Conservation (phyloP, 2,888 invertebrate genomes). For the Apodemia duryi region DNA sequence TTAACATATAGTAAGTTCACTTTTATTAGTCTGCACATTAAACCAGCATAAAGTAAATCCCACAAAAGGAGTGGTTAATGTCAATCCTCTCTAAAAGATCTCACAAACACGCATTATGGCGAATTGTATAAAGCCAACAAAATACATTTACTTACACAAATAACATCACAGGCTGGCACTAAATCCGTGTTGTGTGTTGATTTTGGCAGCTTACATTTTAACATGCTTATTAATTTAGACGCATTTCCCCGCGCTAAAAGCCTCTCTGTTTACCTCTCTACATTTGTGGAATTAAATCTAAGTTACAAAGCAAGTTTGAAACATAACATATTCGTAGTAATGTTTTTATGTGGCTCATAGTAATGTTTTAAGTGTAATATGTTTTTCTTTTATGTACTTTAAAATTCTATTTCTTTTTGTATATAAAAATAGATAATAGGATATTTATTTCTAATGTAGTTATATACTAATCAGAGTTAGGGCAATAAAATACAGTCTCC, state of each 20-base stretch:
- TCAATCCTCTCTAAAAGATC: conserved; percentile 13
- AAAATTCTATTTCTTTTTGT: no score
- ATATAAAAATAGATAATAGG: no score
- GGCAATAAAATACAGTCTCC: no score
- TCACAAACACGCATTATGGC: conserved; percentile 5
- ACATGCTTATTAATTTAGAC: conserved; percentile 38
- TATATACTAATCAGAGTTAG: no score
- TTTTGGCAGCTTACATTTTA: conserved; percentile 31
- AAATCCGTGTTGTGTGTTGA: conserved; percentile 21
- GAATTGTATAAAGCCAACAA: conserved; percentile 14
- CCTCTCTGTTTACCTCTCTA: conserved; percentile 22
- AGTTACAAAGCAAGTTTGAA: conserved; percentile 18
- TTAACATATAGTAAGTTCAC: background rate
- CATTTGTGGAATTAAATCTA: conserved; percentile 22
- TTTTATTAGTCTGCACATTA: background rate
- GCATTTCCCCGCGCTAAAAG: conserved; percentile 31
- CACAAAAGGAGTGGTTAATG: background rate
- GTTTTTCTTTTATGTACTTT: background rate
- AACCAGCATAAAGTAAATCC: conserved; percentile 1
- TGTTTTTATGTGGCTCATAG: background rate
- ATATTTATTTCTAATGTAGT: no score
- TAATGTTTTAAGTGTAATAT: background rate
- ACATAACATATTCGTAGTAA: background rate
- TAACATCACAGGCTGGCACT: conserved; percentile 23
- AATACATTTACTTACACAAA: conserved; percentile 11